Conservation (phyloP, 2,797 vertebrate genomes). For the Balearica regulorum region DNA sequence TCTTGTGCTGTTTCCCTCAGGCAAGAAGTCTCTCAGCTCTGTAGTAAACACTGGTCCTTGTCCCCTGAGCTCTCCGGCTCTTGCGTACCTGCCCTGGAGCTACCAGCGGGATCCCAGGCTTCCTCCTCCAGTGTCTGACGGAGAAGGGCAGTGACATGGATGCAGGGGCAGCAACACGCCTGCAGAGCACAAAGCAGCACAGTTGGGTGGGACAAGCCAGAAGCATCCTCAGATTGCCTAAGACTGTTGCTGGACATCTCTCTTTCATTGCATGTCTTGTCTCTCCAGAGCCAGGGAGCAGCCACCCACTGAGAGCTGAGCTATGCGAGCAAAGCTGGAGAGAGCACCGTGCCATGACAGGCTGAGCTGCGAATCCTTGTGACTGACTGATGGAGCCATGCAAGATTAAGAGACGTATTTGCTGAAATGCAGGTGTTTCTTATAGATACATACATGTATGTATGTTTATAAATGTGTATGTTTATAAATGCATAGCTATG, state of each 20-base stretch:
- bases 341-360: not conserved
- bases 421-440: rapidly evolving
- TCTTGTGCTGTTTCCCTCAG: not conserved
- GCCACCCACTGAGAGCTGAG: not conserved
- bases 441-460: too few relatives aligned
- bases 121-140: rapidly evolving
- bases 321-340: not conserved
- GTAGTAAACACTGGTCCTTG: not conserved
- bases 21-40: not conserved
- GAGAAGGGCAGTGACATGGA: not conserved
- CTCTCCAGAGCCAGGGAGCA: rapidly evolving
- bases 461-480: rapidly evolving
- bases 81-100: not conserved
- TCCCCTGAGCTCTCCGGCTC: not conserved
- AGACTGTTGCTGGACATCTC: not conserved
- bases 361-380: not conserved
- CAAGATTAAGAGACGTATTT: not conserved
- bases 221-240: not conserved
- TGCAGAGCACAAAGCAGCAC: not conserved
- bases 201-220: not conserved
- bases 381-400: rapidly evolving
- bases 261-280: rapidly evolving
- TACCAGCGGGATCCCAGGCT: not conserved
- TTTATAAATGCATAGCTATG: not conserved
- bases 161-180: rapidly evolving